Conservation (phyloP, 2,888 invertebrate genomes). For the Stenurella melanura region DNA sequence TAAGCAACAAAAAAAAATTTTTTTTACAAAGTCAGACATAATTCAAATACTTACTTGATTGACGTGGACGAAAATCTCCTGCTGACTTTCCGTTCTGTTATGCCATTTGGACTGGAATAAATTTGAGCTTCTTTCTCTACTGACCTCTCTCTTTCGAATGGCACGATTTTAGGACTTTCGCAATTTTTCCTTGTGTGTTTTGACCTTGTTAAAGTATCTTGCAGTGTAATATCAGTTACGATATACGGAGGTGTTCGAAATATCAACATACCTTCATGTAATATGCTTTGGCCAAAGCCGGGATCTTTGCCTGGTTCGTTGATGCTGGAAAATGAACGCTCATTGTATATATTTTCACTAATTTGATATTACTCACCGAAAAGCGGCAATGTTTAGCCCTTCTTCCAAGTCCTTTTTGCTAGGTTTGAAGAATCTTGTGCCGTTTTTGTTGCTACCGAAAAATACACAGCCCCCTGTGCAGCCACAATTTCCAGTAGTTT, state of each 20-base stretch:
- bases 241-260: conserved; percentile 94
- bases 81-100: conserved; percentile 68
- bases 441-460: conserved; percentile 95
- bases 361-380: conserved; percentile 74
- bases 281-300: conserved; percentile 95
- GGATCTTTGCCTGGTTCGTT: conserved; percentile 87
- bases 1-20: conserved; percentile 46
- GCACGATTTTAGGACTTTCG: conserved; percentile 61
- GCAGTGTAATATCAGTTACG: conserved; percentile 83
- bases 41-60: conserved; percentile 71
- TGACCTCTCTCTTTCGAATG: conserved; percentile 60
- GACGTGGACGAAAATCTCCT: conserved; percentile 81
- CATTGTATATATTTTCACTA: background rate
- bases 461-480: conserved; percentile 97
- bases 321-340: conserved; percentile 74
- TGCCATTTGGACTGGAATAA: conserved; percentile 72
- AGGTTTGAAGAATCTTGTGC: conserved; percentile 91
- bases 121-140: conserved; percentile 60
- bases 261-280: conserved; percentile 89
- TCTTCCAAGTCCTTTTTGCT: conserved; percentile 86
- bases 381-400: conserved; percentile 88
- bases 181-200: conserved; percentile 49
- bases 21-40: background rate
- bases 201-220: conserved; percentile 76
- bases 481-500: conserved; percentile 85